Percentiles rank a stretch among this genome's conserved stretches.
phyloP scores from a whole-genome alignment of 2,113 vertebrate genomes.

The Formicarius rufipectus region DNA sequence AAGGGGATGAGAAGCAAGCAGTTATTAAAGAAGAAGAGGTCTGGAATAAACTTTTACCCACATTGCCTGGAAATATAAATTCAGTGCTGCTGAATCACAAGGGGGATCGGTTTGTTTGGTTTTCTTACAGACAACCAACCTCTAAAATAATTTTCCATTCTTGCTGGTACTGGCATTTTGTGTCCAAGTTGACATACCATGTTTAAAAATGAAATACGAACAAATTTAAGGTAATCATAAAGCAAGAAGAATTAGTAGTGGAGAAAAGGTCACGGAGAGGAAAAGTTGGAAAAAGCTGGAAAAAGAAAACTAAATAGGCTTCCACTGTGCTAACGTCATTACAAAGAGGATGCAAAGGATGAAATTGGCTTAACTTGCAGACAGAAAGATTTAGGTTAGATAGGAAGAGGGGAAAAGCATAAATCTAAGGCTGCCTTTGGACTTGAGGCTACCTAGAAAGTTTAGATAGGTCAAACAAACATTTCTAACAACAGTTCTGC shows the following conservation, averaged over 20 bases:
- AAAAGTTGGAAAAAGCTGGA: neutral
- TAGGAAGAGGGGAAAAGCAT: neutral
- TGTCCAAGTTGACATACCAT: neutral
- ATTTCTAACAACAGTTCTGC: neutral
- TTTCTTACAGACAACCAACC: neutral
- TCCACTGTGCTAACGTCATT: neutral
- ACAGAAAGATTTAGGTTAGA: conserved; percentile 38
- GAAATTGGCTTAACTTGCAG: conserved; percentile 40
- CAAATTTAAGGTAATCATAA: neutral
- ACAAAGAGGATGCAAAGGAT: conserved; percentile 47
- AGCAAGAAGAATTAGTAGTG: neutral
- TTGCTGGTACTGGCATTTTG: conserved; percentile 5
- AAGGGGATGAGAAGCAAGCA: neutral
- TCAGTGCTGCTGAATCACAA: neutral
- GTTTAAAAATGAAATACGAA: neutral
- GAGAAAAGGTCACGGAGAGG: neutral
- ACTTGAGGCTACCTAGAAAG: conserved; percentile 39
- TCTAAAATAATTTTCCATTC: conserved; percentile 14
- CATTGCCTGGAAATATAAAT: neutral
- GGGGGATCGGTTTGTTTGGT: neutral
- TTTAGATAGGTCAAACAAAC: conserved; percentile 22
- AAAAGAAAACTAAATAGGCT: neutral
- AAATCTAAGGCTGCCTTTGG: neutral
- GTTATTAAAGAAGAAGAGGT: neutral
- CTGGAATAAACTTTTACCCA: neutral